These are phyloP conservation scores for Vollenhovia emeryi DNA, from an alignment of 1,140 invertebrate genomes.

Conservation along the genomic window DNA sequence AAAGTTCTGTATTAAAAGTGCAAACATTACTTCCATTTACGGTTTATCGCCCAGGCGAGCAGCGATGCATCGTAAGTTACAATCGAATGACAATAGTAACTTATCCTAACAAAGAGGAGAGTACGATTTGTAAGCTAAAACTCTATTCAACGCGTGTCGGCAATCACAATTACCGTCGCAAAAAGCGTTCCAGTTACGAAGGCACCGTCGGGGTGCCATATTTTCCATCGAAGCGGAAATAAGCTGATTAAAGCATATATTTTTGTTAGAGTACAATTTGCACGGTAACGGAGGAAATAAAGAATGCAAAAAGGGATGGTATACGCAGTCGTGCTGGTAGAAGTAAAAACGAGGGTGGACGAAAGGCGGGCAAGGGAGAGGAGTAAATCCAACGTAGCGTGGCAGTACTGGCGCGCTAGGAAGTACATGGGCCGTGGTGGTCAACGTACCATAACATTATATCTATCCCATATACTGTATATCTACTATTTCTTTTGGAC, in stretches of 20 bases:
- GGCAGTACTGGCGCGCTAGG: conserved; percentile 64
- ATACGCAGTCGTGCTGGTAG: conserved; percentile 62
- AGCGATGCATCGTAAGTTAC: conserved; percentile 20
- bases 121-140: conserved; percentile 25
- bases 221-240: conserved; percentile 69
- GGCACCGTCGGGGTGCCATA: conserved; percentile 39
- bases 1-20: neutral
- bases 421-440: conserved; percentile 78
- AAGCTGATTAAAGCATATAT: conserved; percentile 69
- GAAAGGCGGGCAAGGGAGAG: conserved; percentile 52
- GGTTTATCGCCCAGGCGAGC: neutral
- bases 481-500: conserved; percentile 77
- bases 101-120: neutral
- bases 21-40: conserved; percentile 10
- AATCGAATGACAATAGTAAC: conserved; percentile 40
- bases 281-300: conserved; percentile 62
- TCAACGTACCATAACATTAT: conserved; percentile 83
- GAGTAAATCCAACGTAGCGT: conserved; percentile 77
- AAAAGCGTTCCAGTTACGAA: conserved; percentile 47
- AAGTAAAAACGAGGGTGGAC: conserved; percentile 70
- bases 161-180: conserved; percentile 50
- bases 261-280: conserved; percentile 60
- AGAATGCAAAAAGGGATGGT: conserved; percentile 71
- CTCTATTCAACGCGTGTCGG: conserved; percentile 44
- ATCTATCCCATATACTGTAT: conserved; percentile 76